phyloP scores from a whole-genome alignment of 2,888 invertebrate species.

The Drosophila paramelanica region DNA sequence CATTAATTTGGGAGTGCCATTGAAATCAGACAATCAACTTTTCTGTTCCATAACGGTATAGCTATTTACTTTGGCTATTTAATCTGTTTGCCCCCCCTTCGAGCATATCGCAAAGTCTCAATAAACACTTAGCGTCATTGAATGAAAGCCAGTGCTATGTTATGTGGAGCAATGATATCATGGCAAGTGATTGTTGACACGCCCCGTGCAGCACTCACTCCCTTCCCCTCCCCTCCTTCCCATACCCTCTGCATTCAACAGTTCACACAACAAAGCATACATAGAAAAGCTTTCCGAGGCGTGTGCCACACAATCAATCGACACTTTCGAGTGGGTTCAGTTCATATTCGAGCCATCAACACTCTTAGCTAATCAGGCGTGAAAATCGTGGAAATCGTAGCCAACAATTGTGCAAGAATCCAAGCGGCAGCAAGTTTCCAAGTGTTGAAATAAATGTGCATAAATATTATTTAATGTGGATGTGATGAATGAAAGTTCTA shows the following conservation, averaged over 20 bases:
- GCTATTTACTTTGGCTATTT: neutral
- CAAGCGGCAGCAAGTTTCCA: neutral
- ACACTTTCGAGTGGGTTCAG: conserved; percentile 45
- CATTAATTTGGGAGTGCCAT: neutral
- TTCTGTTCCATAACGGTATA: neutral
- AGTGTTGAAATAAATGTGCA: conserved; percentile 59
- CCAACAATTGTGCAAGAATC: conserved; percentile 51
- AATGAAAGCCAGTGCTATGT: neutral
- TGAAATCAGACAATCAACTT: neutral
- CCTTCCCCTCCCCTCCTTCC: neutral
- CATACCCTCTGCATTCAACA: neutral
- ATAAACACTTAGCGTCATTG: neutral
- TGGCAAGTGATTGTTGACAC: conserved; percentile 12
- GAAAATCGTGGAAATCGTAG: conserved; percentile 48
- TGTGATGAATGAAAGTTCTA: conserved; percentile 6
- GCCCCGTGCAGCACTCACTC: neutral
- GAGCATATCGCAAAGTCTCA: neutral
- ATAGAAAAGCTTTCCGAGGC: conserved; percentile 26
- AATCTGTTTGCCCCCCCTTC: neutral
- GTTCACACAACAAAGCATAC: neutral
- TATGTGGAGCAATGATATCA: too few relatives aligned
- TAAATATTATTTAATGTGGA: conserved; percentile 32
- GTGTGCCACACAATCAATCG: conserved; percentile 69
- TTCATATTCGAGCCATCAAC: conserved; percentile 57
- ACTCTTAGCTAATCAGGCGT: conserved; percentile 69